Conservation (phyloP, 2,797 vertebrate species). For the Heliangelus exortis region DNA sequence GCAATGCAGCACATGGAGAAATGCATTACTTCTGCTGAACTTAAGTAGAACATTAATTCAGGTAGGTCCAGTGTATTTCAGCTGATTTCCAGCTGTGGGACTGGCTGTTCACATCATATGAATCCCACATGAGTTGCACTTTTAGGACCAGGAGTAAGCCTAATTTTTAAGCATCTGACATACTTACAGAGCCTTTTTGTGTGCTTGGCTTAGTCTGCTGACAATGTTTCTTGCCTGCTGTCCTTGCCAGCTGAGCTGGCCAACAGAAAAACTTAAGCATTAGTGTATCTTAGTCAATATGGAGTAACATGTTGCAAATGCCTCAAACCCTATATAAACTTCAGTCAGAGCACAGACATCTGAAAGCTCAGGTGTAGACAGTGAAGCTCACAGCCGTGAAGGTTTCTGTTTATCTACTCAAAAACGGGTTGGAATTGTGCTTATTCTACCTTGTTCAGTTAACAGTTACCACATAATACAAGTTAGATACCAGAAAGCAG, state of each 20-base stretch:
- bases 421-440: not conserved
- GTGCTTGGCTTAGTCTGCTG: not conserved
- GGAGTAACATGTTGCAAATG: not conserved
- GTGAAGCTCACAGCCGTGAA: not conserved
- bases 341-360: not conserved
- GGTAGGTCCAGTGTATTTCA: not conserved
- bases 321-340: not conserved
- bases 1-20: not conserved
- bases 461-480: not conserved
- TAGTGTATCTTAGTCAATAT: rapidly evolving
- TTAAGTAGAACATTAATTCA: not conserved
- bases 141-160: not conserved
- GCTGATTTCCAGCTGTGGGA: not conserved
- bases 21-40: not conserved
- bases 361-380: not conserved
- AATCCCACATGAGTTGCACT: not conserved
- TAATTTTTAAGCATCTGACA: not conserved
- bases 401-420: not conserved
- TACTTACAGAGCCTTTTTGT: not conserved
- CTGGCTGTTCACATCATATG: not conserved
- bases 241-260: not conserved
- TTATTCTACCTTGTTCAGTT: not conserved
- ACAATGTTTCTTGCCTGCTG: not conserved
- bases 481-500: not conserved
- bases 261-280: not conserved